phyloP scores from a whole-genome alignment of 1,140 invertebrate species.

The Caerostris extrusa region DNA sequence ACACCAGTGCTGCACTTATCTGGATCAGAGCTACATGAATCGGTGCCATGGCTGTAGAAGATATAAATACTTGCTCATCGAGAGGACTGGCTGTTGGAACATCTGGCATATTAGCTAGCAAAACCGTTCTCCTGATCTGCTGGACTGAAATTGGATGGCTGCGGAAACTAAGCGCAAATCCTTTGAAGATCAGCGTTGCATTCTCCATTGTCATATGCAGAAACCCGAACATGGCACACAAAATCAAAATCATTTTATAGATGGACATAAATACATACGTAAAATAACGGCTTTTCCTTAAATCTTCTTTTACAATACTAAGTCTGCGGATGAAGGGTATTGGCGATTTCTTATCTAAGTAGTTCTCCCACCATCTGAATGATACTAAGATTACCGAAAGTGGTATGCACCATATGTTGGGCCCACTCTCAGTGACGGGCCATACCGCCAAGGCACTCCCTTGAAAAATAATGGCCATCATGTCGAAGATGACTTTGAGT shows the following conservation, averaged over 20 bases:
- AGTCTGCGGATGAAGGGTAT: conserved; percentile 87
- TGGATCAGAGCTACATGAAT: conserved; percentile 91
- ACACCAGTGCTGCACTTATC: conserved; percentile 90
- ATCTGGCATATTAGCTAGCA: conserved; percentile 72
- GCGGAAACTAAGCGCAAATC: conserved; percentile 88
- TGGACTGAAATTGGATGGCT: conserved; percentile 79
- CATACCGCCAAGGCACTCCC: conserved; percentile 94
- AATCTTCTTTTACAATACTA: conserved; percentile 90
- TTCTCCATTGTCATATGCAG: conserved; percentile 89
- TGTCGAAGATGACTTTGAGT: conserved; percentile 79
- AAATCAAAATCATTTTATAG: conserved; percentile 81
- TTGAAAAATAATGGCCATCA: conserved; percentile 82
- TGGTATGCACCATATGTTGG: conserved; percentile 81
- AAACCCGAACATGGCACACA: conserved; percentile 84
- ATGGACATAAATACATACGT: conserved; percentile 79
- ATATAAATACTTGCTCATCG: conserved; percentile 76
- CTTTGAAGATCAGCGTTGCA: conserved; percentile 89
- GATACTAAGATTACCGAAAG: conserved; percentile 82
- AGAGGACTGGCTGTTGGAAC: conserved; percentile 75
- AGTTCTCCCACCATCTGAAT: conserved; percentile 84
- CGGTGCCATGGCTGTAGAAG: conserved; percentile 81
- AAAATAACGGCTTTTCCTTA: conserved; percentile 89
- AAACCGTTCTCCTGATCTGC: conserved; percentile 37
- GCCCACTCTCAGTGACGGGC: conserved; percentile 83
- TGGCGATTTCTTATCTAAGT: conserved; percentile 82